Evolutionary conservation across 2,797 vertebrate genomes (phyloP).

Genomic region (Diceros bicornis): DNA sequence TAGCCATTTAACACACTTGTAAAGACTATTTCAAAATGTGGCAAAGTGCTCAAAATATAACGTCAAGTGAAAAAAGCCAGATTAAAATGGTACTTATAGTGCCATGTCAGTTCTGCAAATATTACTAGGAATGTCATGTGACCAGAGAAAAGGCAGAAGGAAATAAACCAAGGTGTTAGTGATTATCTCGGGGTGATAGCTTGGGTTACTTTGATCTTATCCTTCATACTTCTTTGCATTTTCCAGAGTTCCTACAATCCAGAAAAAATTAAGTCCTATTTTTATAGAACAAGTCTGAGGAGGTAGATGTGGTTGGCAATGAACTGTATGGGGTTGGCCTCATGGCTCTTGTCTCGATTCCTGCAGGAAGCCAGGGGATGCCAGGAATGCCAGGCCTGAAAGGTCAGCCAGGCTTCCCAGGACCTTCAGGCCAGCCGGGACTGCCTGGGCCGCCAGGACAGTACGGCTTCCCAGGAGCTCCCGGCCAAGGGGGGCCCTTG

Average conservation of each 20-base stretch:
- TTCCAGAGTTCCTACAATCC: not conserved
- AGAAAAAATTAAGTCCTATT: rapidly evolving
- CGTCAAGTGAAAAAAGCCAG: not conserved
- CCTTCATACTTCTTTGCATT: rapidly evolving
- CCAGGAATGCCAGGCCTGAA: conserved; percentile 88
- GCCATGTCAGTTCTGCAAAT: rapidly evolving
- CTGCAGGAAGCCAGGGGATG: conserved; percentile 88
- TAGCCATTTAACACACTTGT: not conserved
- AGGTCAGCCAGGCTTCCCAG: conserved; percentile 91
- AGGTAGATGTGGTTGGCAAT: not conserved
- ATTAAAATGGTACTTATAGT: rapidly evolving
- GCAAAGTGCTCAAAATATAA: not conserved
- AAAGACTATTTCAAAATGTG: not conserved
- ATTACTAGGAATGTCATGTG: rapidly evolving
- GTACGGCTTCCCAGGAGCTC: conserved; percentile 91
- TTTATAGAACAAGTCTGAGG: not conserved
- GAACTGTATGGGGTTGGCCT: rapidly evolving
- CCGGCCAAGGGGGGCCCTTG: conserved; percentile 91
- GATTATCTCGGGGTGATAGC: not conserved
- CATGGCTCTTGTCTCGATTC: not conserved
- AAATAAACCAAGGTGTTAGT: rapidly evolving
- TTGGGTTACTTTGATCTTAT: not conserved
- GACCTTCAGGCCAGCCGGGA: conserved; percentile 93
- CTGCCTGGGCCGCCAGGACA: conserved; percentile 92
- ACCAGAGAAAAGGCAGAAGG: not conserved